Base-by-base conservation (phyloP, 2,888 invertebrate species). In the Trissolcus brochymenae region DNA sequence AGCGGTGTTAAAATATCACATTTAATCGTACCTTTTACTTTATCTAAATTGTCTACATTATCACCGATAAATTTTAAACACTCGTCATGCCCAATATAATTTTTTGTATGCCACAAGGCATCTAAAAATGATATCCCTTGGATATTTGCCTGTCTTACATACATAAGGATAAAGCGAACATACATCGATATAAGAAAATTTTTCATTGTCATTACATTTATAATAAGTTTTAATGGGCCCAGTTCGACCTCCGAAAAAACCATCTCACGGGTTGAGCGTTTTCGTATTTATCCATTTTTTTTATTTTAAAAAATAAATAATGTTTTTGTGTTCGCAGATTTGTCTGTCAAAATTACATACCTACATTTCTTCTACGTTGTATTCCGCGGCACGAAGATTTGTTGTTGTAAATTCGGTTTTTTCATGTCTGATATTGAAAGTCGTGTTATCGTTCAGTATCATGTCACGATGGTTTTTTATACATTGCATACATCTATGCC, bases 1-100 rank as follows among this genome's bases (percentile, higher is more conserved):
- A 55, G 50, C 0, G 82, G 83, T 4, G 82, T 82, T 25, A 85
- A 55, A 19, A 85, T 74, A 6, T 64, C 68, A 46, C 81, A 83
- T 65, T 78, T 81, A 0, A 85, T 62, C 1, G 85, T 16, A 0
- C 82, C 84, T 4, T 84, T 76, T 19, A 73, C 46, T 1, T 6
- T n/a, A 7, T 1, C 7, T 6, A 59, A 9, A 49, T 46, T 2
- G 16, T 46, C 16, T 4, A 16, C 14, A 14, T 72, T 29, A 17
- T 35, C 57, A 3, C 59, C 82, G 13, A 46, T 79, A 6, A 71
- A 29, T 11, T 25, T 11, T 6, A 43, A 11, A 14, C 46, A 46
- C 4, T n/a, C 46, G 6, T 46, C 46, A 1, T 16, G 6, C 14
- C 16, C 46, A 14, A 46, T 46, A 14, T 46, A 46, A 14, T 16